These are phyloP conservation scores for Diplosoma virens DNA, from an alignment of 23 tunicate genomes.

Conservation along the genomic window DNA sequence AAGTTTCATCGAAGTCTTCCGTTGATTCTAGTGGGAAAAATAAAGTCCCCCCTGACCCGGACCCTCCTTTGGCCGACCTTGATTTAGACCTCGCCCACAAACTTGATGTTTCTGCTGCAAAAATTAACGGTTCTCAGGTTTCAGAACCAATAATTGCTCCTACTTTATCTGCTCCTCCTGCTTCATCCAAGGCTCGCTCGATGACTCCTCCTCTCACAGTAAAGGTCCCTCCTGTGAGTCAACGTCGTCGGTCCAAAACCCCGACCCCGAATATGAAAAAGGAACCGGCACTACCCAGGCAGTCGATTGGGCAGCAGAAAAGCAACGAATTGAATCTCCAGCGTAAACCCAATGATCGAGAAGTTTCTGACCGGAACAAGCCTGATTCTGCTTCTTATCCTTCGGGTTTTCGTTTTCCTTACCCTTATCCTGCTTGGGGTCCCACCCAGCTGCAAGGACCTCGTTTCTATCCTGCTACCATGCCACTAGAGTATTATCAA, in stretches of 20 bases:
- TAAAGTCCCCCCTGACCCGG: too few species aligned
- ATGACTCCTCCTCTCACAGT: conserved; percentile 20
- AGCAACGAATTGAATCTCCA: background rate
- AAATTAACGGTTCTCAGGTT: too few species aligned
- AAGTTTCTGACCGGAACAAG: background rate
- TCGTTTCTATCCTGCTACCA: background rate
- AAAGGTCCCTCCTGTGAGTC: background rate
- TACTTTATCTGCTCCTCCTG: too few species aligned
- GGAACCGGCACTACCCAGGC: conserved; percentile 2
- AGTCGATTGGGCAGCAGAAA: background rate
- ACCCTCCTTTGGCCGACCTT: too few species aligned
- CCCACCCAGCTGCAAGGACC: background rate
- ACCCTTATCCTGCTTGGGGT: conserved; percentile 10
- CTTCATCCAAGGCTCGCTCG: conserved; percentile 10
- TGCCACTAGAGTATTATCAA: conserved; percentile 23
- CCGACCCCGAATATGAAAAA: conserved; percentile 36
- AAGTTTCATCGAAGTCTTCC: too few species aligned
- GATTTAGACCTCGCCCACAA: too few species aligned
- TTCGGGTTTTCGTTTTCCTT: background rate
- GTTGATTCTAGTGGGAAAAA: too few species aligned
- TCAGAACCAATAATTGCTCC: too few species aligned
- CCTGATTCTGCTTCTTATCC: background rate
- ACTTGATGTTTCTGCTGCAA: too few species aligned
- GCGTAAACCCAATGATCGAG: conserved; percentile 3
- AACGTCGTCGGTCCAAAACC: conserved; percentile 35